These are phyloP conservation scores for Spialia ferax DNA, from an alignment of 2,888 invertebrate genomes.

Conservation along the genomic window DNA sequence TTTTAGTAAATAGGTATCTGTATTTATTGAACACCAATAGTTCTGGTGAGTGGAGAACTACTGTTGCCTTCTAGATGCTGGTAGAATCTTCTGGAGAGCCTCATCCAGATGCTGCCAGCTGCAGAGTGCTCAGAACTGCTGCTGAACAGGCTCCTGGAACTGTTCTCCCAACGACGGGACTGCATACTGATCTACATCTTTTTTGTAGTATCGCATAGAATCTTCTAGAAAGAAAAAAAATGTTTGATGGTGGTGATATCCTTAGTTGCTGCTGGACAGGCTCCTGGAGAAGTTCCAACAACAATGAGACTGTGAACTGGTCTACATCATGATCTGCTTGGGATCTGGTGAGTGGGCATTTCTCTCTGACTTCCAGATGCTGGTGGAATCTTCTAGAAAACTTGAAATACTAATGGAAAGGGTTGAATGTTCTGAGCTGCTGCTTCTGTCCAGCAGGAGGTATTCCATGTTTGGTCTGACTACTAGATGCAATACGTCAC, in stretches of 20 bases:
- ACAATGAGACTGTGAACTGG: conserved; percentile 85
- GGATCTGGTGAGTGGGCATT: conserved; percentile 67
- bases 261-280: conserved; percentile 87
- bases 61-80: no score
- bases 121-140: conserved; percentile 85
- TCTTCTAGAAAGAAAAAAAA: not conserved
- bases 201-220: not conserved
- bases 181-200: conserved; percentile 88
- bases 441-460: no score
- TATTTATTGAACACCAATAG: no score
- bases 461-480: no score
- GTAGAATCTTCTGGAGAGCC: conserved; percentile 82
- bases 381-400: no score
- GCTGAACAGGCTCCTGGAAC: conserved; percentile 88
- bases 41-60: no score
- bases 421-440: no score
- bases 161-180: conserved; percentile 79
- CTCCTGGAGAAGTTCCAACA: conserved; percentile 87
- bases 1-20: no score
- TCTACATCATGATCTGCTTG: conserved; percentile 87
- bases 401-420: no score
- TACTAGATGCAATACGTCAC: no score
- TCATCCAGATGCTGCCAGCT: conserved; percentile 85
- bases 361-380: not conserved
- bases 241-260: conserved; percentile 35